Base-by-base conservation (phyloP, 1,140 invertebrate species). In the Oreohelix idahoensis region DNA sequence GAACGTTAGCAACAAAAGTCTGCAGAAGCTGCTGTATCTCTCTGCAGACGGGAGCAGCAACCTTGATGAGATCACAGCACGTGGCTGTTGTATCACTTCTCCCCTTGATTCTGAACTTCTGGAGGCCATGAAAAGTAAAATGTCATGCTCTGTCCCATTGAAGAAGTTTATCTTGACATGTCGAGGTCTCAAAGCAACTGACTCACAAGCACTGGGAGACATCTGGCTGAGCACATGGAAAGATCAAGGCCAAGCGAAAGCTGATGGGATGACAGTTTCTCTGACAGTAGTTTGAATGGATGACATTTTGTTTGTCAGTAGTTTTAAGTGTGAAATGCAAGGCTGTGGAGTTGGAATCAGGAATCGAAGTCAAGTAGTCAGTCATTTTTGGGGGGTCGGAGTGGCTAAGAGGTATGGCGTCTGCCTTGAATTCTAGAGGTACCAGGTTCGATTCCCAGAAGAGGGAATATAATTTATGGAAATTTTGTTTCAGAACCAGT, bases 91-190 rank as follows among this genome's bases (percentile, higher is more conserved):
- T 23, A 26, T 82, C 32, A 58, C 29, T 4, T 73, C 80, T 8
- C 80, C 80, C 17, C 35, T 82, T 20, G 66, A 71, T 5, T 17
- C n/a, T 4, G 80, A 82, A 45, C 51, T 82, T n/a, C 29, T 75
- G 26, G 80, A 51, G 1, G 42, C 80, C 23, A 23, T 82, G 26
- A 82, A 58, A 23, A 49, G 23, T n/a, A 82, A 82, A 58, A 74
- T 82, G 70, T 38, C 42, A 5, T 35, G 80, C 38, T 20, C 13
- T 11, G 26, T n/a, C 11, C 80, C 80, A 8, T n/a, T 82, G n/a
- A 42, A 32, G 23, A 82, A 82, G 35, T 75, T 82, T 51, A 71
- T 82, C 8, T 75, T 82, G 8, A 49, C 80, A 10, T 82, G 80
- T 49, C 32, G 71, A 32, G 71, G 45, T 53, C 38, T 82, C 17